These are phyloP conservation scores for Bergia sp. DNA, from an alignment of 92 coral and sea anemone genomes.

Conservation along the genomic window DNA sequence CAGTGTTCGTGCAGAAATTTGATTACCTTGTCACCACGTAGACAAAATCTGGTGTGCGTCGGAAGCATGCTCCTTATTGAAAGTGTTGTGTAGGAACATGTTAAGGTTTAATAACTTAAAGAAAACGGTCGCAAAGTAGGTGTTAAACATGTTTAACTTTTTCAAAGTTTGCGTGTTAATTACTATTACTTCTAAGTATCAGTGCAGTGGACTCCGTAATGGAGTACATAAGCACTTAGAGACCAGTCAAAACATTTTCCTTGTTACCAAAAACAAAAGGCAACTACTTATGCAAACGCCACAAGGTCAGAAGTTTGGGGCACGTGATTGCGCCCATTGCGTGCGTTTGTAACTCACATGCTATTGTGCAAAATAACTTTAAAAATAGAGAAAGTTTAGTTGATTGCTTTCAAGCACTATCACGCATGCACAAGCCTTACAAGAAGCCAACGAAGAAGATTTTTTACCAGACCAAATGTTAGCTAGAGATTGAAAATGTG, in stretches of 20 bases:
- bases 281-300: neutral
- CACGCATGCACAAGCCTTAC: constrained; percentile 28
- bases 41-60: neutral
- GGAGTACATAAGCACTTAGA: neutral
- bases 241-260: constrained; percentile 19
- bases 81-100: neutral
- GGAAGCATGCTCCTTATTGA: neutral
- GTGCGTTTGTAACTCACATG: constrained; percentile 28
- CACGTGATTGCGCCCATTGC: constrained; percentile 31
- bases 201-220: neutral
- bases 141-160: neutral
- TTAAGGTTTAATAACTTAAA: neutral
- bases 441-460: neutral
- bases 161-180: constrained; percentile 17
- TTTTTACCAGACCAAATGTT: neutral
- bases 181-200: neutral
- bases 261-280: neutral
- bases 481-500: neutral
- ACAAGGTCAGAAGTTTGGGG: neutral
- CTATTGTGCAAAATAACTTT: constrained; percentile 23
- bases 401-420: neutral
- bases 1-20: neutral
- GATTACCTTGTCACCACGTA: constrained; percentile 10
- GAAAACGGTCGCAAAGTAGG: neutral
- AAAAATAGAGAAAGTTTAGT: neutral